These are phyloP conservation scores for Anneissia japonica DNA, from an alignment of 35 echinoderm and acorn worm genomes.

Conservation along the genomic window DNA sequence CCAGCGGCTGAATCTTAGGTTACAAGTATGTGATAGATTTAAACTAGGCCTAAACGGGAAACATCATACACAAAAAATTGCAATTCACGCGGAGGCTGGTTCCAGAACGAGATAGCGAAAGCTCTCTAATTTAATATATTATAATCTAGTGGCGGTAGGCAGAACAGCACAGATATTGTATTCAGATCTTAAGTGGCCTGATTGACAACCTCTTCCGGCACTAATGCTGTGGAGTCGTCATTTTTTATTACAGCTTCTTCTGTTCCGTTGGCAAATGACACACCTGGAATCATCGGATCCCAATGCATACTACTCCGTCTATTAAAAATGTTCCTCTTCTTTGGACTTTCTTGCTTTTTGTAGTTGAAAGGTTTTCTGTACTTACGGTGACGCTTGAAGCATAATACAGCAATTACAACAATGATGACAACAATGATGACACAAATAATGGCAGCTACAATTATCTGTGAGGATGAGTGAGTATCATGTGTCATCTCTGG, in stretches of 20 bases:
- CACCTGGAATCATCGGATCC: background rate
- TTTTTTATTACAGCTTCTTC: background rate
- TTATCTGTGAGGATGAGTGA: slow-evolving; percentile 8
- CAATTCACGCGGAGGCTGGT: too few relatives aligned
- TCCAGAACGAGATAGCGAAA: too few relatives aligned
- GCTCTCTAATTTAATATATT: too few relatives aligned
- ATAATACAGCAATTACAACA: background rate
- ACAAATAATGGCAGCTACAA: slow-evolving; percentile 5
- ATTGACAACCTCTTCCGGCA: background rate
- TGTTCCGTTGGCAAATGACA: background rate
- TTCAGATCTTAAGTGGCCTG: too few relatives aligned
- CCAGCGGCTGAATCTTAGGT: too few relatives aligned
- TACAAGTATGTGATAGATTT: too few relatives aligned
- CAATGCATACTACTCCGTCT: background rate
- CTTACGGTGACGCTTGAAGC: background rate
- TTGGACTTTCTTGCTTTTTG: background rate
- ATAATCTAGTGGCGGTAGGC: too few relatives aligned
- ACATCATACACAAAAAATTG: too few relatives aligned
- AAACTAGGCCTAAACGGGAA: too few relatives aligned
- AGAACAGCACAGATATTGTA: too few relatives aligned
- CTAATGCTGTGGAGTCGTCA: background rate
- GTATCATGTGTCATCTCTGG: slow-evolving; percentile 10
- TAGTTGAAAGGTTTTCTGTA: background rate
- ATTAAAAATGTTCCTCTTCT: background rate
- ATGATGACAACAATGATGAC: slow-evolving; percentile 46